Evolutionary conservation across 2,888 invertebrate species (phyloP), one percentile per base, ranked within the genome.

Genomic region (Acanthosepion pharaonis): DNA sequence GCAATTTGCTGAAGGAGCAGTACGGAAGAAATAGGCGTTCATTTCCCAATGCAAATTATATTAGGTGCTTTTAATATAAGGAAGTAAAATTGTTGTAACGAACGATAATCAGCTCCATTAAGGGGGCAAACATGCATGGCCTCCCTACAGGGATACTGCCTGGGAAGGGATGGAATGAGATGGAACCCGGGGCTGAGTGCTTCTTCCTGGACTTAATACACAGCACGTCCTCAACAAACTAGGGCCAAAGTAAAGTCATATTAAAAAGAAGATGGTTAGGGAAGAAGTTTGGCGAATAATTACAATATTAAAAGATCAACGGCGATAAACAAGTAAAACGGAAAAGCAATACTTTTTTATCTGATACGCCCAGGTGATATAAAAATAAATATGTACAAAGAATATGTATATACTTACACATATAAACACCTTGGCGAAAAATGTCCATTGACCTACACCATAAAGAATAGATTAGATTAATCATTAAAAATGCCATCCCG

Each of bases 51-150:
- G 78, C n/a, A 78, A 78, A 78, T 78, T 78, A 78, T n/a, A 78
- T 78, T 78, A 78, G n/a, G n/a, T 78, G 78, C 78, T n/a, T 78
- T 78, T 78, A 78, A 78, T 78, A 78, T n/a, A 78, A n/a, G 78
- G 78, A 78, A 78, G 78, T 78, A 78, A 78, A 78, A 78, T 78
- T 78, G 78, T 78, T 78, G n/a, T 78, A 33, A 78, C n/a, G n/a
- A 78, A n/a, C 78, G 78, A 78, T 78, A 78, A 78, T 78, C 78
- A 78, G 78, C 78, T n/a, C 78, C 78, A 78, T 78, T 78, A 78
- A 78, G 78, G 78, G 78, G n/a, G 78, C n/a, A 78, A 78, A n/a
- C 78, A 78, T n/a, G 78, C 78, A 11, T 78, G 23, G 78, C 78
- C 78, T 78, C 78, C 78, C 78, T 78, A 78, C 78, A 78, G 78